Conservation (phyloP, 2,797 vertebrate species). For the Sebastes nivosus region DNA sequence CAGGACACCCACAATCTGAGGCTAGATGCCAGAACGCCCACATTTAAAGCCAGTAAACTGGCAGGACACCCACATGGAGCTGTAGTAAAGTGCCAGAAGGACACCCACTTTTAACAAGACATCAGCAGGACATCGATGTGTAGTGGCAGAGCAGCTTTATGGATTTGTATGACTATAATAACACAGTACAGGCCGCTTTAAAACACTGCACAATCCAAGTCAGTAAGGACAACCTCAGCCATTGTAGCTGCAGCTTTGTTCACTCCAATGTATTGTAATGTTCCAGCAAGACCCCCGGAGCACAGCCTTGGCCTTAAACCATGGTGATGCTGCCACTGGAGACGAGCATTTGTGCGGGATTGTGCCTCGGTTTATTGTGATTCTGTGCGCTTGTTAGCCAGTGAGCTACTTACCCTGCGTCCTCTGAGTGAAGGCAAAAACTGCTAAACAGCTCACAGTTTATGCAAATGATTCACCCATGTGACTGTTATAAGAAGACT, state of each 20-base stretch:
- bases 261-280: conserved; percentile 30
- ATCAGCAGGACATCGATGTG: conserved; percentile 4
- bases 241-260: conserved; percentile 47
- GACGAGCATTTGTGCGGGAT: conserved; percentile 61
- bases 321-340: conserved; percentile 51
- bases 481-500: conserved; percentile 32
- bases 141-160: not conserved
- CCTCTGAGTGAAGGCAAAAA: conserved; percentile 40
- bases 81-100: conserved; percentile 20
- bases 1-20: conserved; percentile 31
- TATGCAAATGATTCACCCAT: conserved; percentile 41
- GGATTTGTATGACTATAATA: conserved; percentile 18
- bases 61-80: conserved; percentile 32
- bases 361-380: conserved; percentile 53
- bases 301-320: conserved; percentile 59
- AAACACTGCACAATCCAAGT: conserved; percentile 18
- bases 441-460: conserved; percentile 30
- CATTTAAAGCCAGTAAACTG: conserved; percentile 16
- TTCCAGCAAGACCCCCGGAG: conserved; percentile 48
- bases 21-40: conserved; percentile 15
- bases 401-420: conserved; percentile 54
- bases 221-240: conserved; percentile 14
- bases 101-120: conserved; percentile 22
- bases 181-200: conserved; percentile 2
- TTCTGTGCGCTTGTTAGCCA: conserved; percentile 49